These are phyloP conservation scores for Lemur catta DNA, from an alignment of 2,797 vertebrate genomes.

Conservation along the genomic window DNA sequence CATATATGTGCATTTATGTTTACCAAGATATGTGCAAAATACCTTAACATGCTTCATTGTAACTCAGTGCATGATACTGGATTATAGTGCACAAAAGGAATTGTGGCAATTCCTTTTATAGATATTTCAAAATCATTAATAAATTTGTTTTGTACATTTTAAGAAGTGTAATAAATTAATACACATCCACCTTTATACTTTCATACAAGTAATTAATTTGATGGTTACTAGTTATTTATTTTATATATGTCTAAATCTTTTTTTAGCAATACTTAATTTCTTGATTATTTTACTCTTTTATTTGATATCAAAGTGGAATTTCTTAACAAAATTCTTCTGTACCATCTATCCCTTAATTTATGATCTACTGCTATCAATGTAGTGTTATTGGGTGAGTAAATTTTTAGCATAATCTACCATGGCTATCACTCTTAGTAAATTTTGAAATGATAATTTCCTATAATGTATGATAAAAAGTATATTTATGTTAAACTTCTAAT, in stretches of 20 bases:
- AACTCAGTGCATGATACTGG: not conserved
- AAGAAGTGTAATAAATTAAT: not conserved
- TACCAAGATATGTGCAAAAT: not conserved
- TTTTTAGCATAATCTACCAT: not conserved
- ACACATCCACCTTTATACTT: not conserved
- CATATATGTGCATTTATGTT: not conserved
- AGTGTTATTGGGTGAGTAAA: not conserved
- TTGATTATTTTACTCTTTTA: not conserved
- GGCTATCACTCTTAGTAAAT: not conserved
- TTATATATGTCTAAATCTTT: not conserved
- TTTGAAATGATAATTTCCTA: not conserved
- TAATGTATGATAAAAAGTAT: not conserved
- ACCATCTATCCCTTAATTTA: not conserved
- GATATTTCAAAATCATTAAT: not conserved
- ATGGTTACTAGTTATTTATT: not conserved
- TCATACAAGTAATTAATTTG: not conserved
- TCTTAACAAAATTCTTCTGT: not conserved
- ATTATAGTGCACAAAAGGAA: not conserved
- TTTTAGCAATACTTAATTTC: not conserved
- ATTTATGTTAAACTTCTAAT: not conserved
- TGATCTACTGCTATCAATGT: not conserved
- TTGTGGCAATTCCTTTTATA: not conserved
- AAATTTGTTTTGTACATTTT: not conserved
- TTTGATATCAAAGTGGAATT: not conserved
- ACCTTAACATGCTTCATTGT: not conserved